Conservation (phyloP, 2,888 invertebrate species). For the Eupithecia abbreviata region DNA sequence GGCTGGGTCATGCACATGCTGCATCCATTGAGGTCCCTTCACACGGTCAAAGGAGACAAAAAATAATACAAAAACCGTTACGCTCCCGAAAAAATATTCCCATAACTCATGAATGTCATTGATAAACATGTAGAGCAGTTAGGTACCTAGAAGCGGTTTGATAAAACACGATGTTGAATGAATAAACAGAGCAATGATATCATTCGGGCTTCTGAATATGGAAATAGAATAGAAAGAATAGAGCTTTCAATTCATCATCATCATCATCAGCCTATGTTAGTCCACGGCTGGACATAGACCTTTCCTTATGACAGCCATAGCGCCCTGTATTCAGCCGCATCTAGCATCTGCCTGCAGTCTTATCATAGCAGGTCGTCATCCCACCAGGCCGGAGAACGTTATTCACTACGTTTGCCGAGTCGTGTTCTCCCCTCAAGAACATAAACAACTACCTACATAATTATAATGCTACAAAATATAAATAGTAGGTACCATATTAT, state of each 20-base stretch:
- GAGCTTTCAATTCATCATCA: not conserved
- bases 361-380: too few relatives aligned
- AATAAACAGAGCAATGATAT: conserved; percentile 16
- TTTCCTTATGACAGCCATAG: too few relatives aligned
- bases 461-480: too few relatives aligned
- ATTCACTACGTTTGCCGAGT: too few relatives aligned
- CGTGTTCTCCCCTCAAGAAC: too few relatives aligned
- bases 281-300: too few relatives aligned
- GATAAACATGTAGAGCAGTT: conserved; percentile 63
- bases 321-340: too few relatives aligned
- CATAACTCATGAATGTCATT: conserved; percentile 80
- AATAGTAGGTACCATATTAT: too few relatives aligned
- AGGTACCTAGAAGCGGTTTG: conserved; percentile 45
- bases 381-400: too few relatives aligned
- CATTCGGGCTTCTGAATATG: conserved; percentile 15
- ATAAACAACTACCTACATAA: not conserved
- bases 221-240: not conserved
- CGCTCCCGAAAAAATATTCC: conserved; percentile 78
- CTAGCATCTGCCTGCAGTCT: too few relatives aligned
- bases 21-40: conserved; percentile 80
- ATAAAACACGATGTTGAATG: conserved; percentile 25
- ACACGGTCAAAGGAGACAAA: conserved; percentile 81
- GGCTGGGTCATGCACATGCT: conserved; percentile 67
- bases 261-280: not conserved
- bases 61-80: conserved; percentile 84